Conservation (phyloP, 2,888 invertebrate genomes). For the Patella depressa region DNA sequence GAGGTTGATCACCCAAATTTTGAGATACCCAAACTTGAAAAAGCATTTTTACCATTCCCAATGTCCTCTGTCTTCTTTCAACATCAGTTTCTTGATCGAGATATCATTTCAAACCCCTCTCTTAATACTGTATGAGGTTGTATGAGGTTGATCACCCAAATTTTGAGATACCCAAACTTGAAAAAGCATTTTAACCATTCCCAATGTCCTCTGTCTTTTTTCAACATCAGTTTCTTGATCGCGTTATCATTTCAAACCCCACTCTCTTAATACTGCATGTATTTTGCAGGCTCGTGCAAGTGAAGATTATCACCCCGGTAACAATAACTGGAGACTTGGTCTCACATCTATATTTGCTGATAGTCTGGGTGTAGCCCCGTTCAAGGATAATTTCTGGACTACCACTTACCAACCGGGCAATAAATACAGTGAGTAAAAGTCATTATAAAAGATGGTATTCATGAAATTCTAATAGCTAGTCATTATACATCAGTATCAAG, state of each 20-base stretch:
- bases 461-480: too few species aligned
- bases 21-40: too few species aligned
- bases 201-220: not conserved
- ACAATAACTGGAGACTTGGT: constrained; percentile 48
- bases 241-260: not conserved
- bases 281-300: constrained; percentile 43
- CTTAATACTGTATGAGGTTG: not conserved
- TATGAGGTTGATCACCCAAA: too few species aligned
- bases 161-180: too few species aligned
- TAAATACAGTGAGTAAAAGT: constrained; percentile 40
- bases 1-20: too few species aligned
- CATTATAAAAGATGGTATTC: too few species aligned
- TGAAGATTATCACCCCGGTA: constrained; percentile 43
- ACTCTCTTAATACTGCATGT: not conserved
- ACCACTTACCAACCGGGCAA: constrained; percentile 45
- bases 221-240: not conserved
- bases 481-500: too few species aligned
- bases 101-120: not conserved
- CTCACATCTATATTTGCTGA: constrained; percentile 45
- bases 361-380: constrained; percentile 46
- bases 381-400: constrained; percentile 57
- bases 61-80: not conserved
- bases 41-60: too few species aligned
- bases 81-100: not conserved
- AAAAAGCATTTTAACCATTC: too few species aligned